A percentile compares a stretch with the other conserved stretches of the same genome.
Evolutionary conservation across 2,888 invertebrate genomes (phyloP).

Genomic region (Linnaemya tessellans): DNA sequence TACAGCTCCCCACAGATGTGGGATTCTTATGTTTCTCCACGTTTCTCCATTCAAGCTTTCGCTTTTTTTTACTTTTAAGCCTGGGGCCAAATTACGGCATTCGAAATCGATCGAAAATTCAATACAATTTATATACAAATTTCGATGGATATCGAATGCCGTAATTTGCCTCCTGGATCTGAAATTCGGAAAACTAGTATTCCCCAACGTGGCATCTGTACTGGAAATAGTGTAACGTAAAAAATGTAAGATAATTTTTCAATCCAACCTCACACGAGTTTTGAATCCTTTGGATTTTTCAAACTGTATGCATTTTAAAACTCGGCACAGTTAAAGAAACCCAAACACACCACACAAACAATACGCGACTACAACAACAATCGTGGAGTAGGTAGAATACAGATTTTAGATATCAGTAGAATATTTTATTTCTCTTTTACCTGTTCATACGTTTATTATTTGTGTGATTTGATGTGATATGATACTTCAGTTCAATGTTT

Average conservation of each 20-base stretch:
- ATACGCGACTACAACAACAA: neutral
- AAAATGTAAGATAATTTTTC: neutral
- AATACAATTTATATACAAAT: too few species aligned
- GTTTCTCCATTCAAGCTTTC: too few species aligned
- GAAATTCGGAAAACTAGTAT: too few species aligned
- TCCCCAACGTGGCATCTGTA: neutral
- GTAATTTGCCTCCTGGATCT: too few species aligned
- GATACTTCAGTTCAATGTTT: constrained; percentile 41
- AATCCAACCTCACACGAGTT: neutral
- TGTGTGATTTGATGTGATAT: constrained; percentile 29
- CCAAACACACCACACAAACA: neutral
- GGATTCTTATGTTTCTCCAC: too few species aligned
- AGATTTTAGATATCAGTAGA: constrained; percentile 25
- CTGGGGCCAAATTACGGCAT: too few species aligned
- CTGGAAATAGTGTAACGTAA: neutral
- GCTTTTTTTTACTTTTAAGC: too few species aligned
- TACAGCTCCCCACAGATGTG: too few species aligned
- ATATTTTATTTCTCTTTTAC: constrained; percentile 44
- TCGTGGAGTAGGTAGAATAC: constrained; percentile 40
- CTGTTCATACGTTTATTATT: constrained; percentile 18
- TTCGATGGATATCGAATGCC: too few species aligned
- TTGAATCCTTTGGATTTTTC: constrained; percentile 21
- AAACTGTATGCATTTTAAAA: constrained; percentile 1
- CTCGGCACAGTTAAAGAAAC: constrained; percentile 4
- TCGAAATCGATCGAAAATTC: too few species aligned